phyloP scores from a whole-genome alignment of 2,888 invertebrate species.

The Merodon equestris region DNA sequence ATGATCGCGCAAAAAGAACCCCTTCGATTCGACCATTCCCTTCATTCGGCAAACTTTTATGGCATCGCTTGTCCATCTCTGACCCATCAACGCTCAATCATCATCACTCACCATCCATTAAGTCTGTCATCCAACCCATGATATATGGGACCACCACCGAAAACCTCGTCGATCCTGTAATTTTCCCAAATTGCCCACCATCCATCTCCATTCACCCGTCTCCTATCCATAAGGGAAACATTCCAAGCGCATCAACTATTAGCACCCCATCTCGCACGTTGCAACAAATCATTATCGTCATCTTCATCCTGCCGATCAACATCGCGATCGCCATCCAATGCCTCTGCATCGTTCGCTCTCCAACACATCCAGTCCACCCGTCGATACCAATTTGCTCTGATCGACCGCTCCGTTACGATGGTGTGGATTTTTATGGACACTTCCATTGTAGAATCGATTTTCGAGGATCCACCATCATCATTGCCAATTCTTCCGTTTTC shows the following conservation, averaged over 20 bases:
- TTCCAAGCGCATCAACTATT: slow-evolving; percentile 43
- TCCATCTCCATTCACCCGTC: neutral
- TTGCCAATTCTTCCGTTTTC: neutral
- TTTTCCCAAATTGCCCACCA: slow-evolving; percentile 42
- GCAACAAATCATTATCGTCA: slow-evolving; percentile 55
- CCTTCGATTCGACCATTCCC: too few relatives aligned
- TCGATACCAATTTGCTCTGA: slow-evolving; percentile 66
- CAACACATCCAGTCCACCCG: slow-evolving; percentile 16
- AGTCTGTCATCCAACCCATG: slow-evolving; percentile 54
- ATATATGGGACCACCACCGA: slow-evolving; percentile 63
- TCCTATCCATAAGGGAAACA: neutral
- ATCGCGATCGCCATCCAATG: slow-evolving; percentile 41
- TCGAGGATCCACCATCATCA: slow-evolving; percentile 1
- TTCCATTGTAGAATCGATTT: slow-evolving; percentile 49
- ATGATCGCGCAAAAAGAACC: too few relatives aligned
- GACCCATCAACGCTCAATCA: slow-evolving; percentile 62
- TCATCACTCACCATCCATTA: slow-evolving; percentile 56
- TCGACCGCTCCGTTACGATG: slow-evolving; percentile 18
- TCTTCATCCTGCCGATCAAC: slow-evolving; percentile 51
- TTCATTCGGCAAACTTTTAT: too few relatives aligned
- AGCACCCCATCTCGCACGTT: slow-evolving; percentile 59
- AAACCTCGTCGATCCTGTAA: slow-evolving; percentile 45
- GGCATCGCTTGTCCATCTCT: slow-evolving; percentile 22
- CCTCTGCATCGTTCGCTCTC: neutral
- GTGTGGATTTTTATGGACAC: slow-evolving; percentile 54